Evolutionary conservation across 2,113 vertebrate species (phyloP).

Genomic region (Vulpes ferrilata): DNA sequence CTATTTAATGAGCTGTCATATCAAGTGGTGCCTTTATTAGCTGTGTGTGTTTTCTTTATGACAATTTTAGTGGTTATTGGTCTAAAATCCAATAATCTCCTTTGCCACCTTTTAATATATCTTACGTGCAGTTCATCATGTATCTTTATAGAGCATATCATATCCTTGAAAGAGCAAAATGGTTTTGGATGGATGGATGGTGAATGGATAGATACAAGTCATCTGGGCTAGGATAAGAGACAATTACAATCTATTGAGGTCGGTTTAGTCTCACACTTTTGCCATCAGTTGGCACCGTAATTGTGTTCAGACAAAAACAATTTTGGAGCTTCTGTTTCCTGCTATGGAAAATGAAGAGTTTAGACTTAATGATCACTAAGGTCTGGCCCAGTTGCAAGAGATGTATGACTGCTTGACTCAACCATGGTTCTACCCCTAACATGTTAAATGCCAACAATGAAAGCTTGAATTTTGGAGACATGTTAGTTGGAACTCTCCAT

Average conservation of each 20-base stretch:
- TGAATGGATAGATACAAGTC: background rate
- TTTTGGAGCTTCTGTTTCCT: background rate
- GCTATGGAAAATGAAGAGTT: background rate
- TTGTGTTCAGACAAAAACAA: background rate
- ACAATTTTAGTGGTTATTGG: background rate
- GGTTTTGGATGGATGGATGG: background rate
- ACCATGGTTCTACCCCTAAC: background rate
- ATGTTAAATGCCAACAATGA: background rate
- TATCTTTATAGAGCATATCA: background rate
- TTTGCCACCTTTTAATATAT: background rate
- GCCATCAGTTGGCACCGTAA: background rate
- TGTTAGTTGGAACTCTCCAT: background rate
- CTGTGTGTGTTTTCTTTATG: background rate
- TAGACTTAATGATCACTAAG: background rate
- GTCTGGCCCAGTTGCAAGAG: background rate
- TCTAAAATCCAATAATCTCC: background rate
- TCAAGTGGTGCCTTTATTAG: too few relatives aligned
- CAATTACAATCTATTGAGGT: background rate
- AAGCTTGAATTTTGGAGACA: background rate
- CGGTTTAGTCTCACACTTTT: background rate
- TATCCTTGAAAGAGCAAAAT: slow-evolving; percentile 9
- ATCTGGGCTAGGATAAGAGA: background rate
- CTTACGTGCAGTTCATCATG: background rate
- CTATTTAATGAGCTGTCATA: background rate
- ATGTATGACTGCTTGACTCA: background rate